These are phyloP conservation scores for Ophion obscuratus DNA, from an alignment of 2,888 invertebrate species.

Conservation along the genomic window DNA sequence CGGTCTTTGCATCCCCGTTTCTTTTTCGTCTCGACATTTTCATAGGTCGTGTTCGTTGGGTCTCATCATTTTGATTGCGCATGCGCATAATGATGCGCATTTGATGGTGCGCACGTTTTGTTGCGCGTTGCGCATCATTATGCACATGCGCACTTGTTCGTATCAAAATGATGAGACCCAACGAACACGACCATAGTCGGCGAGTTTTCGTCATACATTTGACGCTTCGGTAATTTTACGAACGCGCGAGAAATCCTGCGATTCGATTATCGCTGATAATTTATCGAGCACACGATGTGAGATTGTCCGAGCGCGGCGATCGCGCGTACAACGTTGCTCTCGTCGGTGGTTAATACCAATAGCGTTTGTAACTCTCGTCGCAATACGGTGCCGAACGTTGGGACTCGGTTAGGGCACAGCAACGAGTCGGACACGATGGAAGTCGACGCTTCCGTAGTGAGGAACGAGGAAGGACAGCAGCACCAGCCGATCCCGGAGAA, in stretches of 20 bases:
- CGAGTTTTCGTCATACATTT: neutral
- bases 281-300: constrained; percentile 30
- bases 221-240: constrained; percentile 14
- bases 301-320: neutral
- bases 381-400: neutral
- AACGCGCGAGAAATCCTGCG: constrained; percentile 36
- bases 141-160: no score
- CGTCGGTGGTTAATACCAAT: constrained; percentile 14
- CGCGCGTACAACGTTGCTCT: constrained; percentile 1
- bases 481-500: constrained; percentile 75
- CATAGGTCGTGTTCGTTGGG: no score
- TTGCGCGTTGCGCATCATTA: no score
- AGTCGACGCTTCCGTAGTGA: constrained; percentile 88
- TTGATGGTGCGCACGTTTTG: no score
- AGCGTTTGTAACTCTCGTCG: constrained; percentile 82
- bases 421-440: constrained; percentile 88
- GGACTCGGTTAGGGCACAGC: constrained; percentile 68
- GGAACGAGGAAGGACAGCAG: constrained; percentile 80
- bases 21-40: no score
- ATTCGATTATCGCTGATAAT: constrained; percentile 6
- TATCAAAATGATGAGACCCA: no score
- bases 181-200: no score
- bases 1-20: neutral
- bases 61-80: no score
- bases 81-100: no score